Evolutionary conservation across 2,888 invertebrate genomes (phyloP), one percentile per base, ranked within the genome.

Genomic region (Drosophila greeni): DNA sequence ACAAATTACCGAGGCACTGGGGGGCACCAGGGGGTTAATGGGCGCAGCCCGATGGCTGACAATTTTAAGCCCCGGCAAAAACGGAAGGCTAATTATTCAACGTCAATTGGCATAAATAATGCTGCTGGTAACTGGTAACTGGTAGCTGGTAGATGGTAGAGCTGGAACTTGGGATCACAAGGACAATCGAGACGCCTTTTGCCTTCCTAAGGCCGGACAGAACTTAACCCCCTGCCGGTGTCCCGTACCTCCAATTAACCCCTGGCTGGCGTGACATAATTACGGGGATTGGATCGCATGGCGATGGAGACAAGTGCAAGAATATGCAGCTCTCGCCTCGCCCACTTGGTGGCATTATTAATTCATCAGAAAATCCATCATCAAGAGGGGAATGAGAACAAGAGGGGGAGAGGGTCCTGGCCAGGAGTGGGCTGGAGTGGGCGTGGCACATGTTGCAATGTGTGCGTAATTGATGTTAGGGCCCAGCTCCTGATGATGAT

Each of bases 61-160:
- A 70, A 26, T 53, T 64, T 69, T 43, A 65, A 57, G 51, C 52
- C 52, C 39, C 54, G 60, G 53, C 53, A 42, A 47, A 70, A 49
- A 29, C 42, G 51, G 53, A 49, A 54, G 64, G 69, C 77, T 84
- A 84, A 82, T 82, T 82, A 84, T 85, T 80, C 81, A 77, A 73
- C 74, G 84, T 81, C 84, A 80, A 70, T 77, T 73, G 84, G 62
- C 75, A 80, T 82, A 80, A 84, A 84, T 80, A 79, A 82, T 76
- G 77, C 72, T 70, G 48, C 34, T 37, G 55, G n/a, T 23, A 53
- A 24, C 40, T 24, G 8, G 33, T 20, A 29, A 33, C 23, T n/a
- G n/a, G n/a, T n/a, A n/a, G n/a, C n/a, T n/a, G n/a, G n/a, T n/a
- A n/a, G n/a, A n/a, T n/a, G n/a, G n/a, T n/a, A n/a, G n/a, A n/a